These are phyloP conservation scores for Sycophaga agraensis DNA, from an alignment of 1,140 invertebrate genomes.

Conservation along the genomic window DNA sequence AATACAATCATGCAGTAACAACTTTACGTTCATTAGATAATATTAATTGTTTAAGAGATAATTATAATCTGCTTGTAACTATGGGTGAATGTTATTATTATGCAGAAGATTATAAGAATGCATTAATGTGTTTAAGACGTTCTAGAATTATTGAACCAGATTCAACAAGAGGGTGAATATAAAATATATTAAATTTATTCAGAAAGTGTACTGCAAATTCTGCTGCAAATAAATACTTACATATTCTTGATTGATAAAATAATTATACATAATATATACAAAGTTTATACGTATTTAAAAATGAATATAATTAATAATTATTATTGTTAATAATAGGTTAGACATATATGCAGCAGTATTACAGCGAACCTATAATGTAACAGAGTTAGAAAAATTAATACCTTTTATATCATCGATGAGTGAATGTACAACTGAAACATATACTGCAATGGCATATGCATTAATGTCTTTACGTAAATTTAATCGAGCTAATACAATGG, in stretches of 20 bases:
- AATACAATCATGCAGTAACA: constrained; percentile 65
- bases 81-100: constrained; percentile 71
- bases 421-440: constrained; percentile 62
- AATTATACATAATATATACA: too few species aligned
- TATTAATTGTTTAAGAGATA: constrained; percentile 63
- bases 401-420: constrained; percentile 47
- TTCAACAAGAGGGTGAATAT: constrained; percentile 54
- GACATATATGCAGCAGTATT: constrained; percentile 58
- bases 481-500: constrained; percentile 64
- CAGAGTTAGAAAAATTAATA: constrained; percentile 57
- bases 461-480: constrained; percentile 59
- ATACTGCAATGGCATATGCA: constrained; percentile 68
- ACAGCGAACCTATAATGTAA: constrained; percentile 52
- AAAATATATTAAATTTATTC: not conserved
- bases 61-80: constrained; percentile 64
- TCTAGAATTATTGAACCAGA: constrained; percentile 63
- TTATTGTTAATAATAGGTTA: constrained; percentile 36
- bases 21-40: constrained; percentile 67
- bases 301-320: not conserved
- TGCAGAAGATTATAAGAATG: constrained; percentile 60
- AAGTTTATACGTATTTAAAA: constrained; percentile 1
- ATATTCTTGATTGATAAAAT: too few species aligned
- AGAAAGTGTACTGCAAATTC: too few species aligned
- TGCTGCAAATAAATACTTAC: too few species aligned
- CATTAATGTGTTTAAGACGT: constrained; percentile 55